Percentiles rank a stretch among this genome's conserved stretches.
Evolutionary conservation across 2,888 invertebrate genomes (phyloP).

Genomic region (Nomada lathburiana): DNA sequence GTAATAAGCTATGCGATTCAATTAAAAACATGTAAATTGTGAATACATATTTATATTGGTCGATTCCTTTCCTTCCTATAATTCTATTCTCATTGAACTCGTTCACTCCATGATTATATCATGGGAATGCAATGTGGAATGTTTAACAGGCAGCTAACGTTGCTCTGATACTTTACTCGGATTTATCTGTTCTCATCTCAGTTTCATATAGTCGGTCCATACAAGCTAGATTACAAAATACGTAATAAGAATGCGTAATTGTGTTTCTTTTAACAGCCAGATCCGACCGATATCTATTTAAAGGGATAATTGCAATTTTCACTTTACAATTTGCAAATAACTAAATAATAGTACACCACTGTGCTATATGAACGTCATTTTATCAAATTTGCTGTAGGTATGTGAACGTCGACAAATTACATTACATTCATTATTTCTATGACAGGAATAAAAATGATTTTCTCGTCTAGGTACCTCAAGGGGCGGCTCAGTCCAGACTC

Average conservation of each 20-base stretch:
- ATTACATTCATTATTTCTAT: background rate
- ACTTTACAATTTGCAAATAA: background rate
- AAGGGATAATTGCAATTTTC: background rate
- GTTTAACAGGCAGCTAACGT: background rate
- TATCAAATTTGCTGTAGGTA: background rate
- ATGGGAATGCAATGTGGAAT: background rate
- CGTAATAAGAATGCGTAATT: background rate
- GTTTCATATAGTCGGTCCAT: background rate
- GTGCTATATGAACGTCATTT: background rate
- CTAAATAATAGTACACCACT: background rate
- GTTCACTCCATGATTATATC: background rate
- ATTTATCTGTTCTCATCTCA: conserved; percentile 15
- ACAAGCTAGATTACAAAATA: conserved; percentile 9
- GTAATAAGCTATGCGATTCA: too few species aligned
- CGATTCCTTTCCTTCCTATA: background rate
- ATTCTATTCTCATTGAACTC: background rate
- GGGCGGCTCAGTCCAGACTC: too few species aligned
- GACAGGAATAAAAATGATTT: background rate
- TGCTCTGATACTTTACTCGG: conserved; percentile 3
- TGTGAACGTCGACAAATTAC: background rate
- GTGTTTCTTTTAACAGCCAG: background rate
- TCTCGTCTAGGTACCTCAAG: background rate
- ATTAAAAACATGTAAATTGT: too few species aligned
- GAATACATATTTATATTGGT: background rate
- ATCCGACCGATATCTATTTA: background rate